Percentiles rank a stretch among this genome's conserved stretches.
phyloP scores from a whole-genome alignment of 2,888 invertebrate genomes.

The Laothoe populi region DNA sequence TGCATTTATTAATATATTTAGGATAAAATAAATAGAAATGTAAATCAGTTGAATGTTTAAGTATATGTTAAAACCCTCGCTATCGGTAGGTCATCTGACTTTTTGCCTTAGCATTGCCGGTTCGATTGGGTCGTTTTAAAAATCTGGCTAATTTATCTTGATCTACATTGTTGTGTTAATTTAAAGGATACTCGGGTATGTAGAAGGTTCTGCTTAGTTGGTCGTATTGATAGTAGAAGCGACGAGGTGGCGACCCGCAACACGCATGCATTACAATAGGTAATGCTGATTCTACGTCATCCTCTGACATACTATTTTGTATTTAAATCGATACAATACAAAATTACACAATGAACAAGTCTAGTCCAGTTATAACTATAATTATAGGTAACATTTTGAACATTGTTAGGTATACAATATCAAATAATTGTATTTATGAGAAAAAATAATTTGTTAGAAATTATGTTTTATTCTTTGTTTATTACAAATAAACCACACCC shows the following conservation, averaged over 20 bases:
- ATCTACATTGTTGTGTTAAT: conserved; percentile 39
- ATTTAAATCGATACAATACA: conserved; percentile 52
- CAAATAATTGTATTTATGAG: too few relatives aligned
- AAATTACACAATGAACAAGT: conserved; percentile 38
- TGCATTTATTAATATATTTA: conserved; percentile 11
- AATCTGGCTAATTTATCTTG: conserved; percentile 51
- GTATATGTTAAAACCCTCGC: conserved; percentile 48
- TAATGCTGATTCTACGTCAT: conserved; percentile 69
- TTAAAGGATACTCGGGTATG: conserved; percentile 33
- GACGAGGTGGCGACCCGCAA: conserved; percentile 67
- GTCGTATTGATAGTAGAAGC: conserved; percentile 50
- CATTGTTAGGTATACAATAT: neutral
- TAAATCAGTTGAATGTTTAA: conserved; percentile 21
- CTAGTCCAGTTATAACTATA: conserved; percentile 20
- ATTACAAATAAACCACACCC: too few relatives aligned
- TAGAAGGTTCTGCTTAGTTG: conserved; percentile 52
- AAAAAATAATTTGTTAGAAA: too few relatives aligned
- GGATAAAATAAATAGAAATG: conserved; percentile 5
- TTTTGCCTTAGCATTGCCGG: conserved; percentile 55
- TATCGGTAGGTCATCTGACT: conserved; percentile 69
- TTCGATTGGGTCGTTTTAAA: conserved; percentile 45
- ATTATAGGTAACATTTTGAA: neutral
- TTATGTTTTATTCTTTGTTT: too few relatives aligned
- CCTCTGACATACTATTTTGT: conserved; percentile 50
- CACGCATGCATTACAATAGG: conserved; percentile 79